phyloP scores from a whole-genome alignment of 2,888 invertebrate genomes.

The Hoplodrina blanda region DNA sequence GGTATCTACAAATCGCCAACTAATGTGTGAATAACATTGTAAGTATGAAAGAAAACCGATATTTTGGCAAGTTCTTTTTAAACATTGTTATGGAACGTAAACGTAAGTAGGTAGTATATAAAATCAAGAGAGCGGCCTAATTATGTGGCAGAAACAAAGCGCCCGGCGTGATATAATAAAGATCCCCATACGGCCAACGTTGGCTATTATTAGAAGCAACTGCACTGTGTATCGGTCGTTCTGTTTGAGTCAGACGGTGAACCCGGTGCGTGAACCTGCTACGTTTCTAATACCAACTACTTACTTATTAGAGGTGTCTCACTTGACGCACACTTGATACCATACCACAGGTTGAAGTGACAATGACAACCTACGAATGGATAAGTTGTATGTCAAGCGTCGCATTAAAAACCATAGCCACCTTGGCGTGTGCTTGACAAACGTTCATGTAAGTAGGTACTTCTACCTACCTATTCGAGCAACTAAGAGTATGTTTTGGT shows the following conservation, averaged over 20 bases:
- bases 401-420: slow-evolving; percentile 57
- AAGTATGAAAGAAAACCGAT: slow-evolving; percentile 42
- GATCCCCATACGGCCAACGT: slow-evolving; percentile 68
- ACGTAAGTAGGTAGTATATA: slow-evolving; percentile 9
- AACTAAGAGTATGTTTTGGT: slow-evolving; percentile 54
- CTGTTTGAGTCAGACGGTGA: slow-evolving; percentile 70
- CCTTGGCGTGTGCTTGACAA: slow-evolving; percentile 43
- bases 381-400: slow-evolving; percentile 55
- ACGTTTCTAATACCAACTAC: slow-evolving; percentile 39
- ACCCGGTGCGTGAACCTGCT: slow-evolving; percentile 62
- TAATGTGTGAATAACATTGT: slow-evolving; percentile 30
- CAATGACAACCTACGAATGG: slow-evolving; percentile 29
- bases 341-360: slow-evolving; percentile 45
- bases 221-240: slow-evolving; percentile 71
- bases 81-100: slow-evolving; percentile 16
- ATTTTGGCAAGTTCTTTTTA: slow-evolving; percentile 26
- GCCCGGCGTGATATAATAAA: slow-evolving; percentile 45
- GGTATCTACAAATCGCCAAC: slow-evolving; percentile 35
- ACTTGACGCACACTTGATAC: slow-evolving; percentile 53
- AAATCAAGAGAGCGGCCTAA: slow-evolving; percentile 42
- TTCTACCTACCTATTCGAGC: slow-evolving; percentile 30
- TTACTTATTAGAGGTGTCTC: slow-evolving; percentile 43
- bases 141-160: slow-evolving; percentile 56
- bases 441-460: slow-evolving; percentile 29
- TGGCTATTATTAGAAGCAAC: slow-evolving; percentile 79